Conservation (phyloP, 1,140 invertebrate genomes). For the Parapsyche elsis region DNA sequence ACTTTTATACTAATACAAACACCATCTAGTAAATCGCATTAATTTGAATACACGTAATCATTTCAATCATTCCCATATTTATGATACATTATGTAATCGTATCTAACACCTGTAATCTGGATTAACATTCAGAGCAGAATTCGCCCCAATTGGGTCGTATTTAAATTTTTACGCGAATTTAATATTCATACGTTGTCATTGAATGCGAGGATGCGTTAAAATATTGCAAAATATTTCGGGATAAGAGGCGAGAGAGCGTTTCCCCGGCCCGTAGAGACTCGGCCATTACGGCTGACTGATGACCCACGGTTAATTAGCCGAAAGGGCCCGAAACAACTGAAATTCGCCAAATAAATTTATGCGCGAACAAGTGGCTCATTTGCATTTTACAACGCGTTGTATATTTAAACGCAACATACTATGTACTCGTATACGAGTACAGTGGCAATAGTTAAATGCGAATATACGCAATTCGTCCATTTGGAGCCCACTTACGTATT, state of each 20-base stretch:
- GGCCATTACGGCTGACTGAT: neutral
- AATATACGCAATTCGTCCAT: too few species aligned
- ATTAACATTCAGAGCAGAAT: too few species aligned
- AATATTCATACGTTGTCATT: neutral
- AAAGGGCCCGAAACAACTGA: neutral
- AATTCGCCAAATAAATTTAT: neutral
- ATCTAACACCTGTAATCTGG: too few species aligned
- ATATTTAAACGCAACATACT: neutral
- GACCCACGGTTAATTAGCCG: neutral
- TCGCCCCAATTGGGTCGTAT: neutral
- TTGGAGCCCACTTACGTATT: too few species aligned
- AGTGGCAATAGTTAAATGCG: too few species aligned
- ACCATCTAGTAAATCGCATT: too few species aligned
- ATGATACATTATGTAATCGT: too few species aligned
- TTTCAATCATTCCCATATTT: too few species aligned
- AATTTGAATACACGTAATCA: too few species aligned
- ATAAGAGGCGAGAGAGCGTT: too few species aligned
- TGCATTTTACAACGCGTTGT: conserved; percentile 1
- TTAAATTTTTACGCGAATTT: neutral
- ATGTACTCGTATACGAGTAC: too few species aligned
- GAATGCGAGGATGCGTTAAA: neutral
- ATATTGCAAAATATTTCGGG: neutral
- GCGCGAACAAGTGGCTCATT: neutral
- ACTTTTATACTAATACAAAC: too few species aligned
- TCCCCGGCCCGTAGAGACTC: neutral